Conservation (phyloP, 1,140 invertebrate genomes). For the Apocrypta bakeri region DNA sequence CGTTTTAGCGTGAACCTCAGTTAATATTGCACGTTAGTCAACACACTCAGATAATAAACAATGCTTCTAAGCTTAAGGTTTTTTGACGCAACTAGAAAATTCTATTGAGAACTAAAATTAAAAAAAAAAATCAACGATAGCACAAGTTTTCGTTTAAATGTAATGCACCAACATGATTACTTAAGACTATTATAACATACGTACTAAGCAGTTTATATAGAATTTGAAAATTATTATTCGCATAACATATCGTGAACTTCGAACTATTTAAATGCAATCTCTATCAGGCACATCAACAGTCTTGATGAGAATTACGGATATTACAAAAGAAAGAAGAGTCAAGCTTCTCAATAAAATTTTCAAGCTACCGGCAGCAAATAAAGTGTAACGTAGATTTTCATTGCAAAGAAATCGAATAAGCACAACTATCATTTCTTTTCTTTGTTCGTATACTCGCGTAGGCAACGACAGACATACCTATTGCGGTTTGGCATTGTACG, state of each 20-base stretch:
- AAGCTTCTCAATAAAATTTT: slow-evolving; percentile 34
- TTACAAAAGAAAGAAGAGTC: neutral
- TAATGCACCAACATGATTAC: neutral
- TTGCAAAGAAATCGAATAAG: neutral
- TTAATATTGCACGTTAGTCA: slow-evolving; percentile 50
- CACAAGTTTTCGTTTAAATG: neutral
- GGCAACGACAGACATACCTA: slow-evolving; percentile 58
- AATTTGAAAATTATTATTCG: neutral
- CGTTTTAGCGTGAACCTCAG: slow-evolving; percentile 25
- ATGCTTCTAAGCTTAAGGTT: slow-evolving; percentile 26
- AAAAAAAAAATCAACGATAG: neutral
- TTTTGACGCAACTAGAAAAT: slow-evolving; percentile 28
- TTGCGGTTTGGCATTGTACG: slow-evolving; percentile 67
- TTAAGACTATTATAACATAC: neutral
- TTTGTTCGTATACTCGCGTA: slow-evolving; percentile 1
- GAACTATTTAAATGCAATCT: neutral
- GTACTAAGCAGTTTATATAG: neutral
- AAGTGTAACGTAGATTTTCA: slow-evolving; percentile 18
- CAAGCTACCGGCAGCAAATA: neutral
- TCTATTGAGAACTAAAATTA: slow-evolving; percentile 11
- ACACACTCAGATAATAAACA: slow-evolving; percentile 47
- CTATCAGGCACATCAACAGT: neutral
- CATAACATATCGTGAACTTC: neutral
- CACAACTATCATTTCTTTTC: neutral
- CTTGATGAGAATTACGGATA: neutral